Evolutionary conservation across 2,797 vertebrate genomes (phyloP), one percentile per base, ranked within the genome.

Genomic region (Anomalospiza imberbis): DNA sequence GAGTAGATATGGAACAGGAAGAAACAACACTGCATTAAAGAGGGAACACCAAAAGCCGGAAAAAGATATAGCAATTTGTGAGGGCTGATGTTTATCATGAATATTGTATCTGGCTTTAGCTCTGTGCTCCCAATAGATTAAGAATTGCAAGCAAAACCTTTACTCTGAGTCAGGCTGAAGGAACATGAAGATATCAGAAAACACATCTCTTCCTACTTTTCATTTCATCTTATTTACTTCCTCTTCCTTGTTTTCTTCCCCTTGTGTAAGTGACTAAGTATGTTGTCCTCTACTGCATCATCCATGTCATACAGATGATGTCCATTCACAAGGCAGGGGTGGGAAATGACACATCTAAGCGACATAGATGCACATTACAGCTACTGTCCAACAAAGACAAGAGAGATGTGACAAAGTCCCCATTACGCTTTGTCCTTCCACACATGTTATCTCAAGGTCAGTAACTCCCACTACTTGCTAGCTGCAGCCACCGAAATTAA

Each of bases 371-470:
- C 0, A 3, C 32, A 17, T 75, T 50, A 26, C 21, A 88, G 12
- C 34, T 61, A 28, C 25, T 31, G 24, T 80, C 67, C 75, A 47
- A 20, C 31, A 57, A 68, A 92, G 51, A 72, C 36, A 71, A 36
- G 73, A 63, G 48, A 86, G 28, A 76, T 26, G 47, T 47, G 48
- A 72, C 47, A 32, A 81, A 71, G 34, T 72, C 10, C 13, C 61
- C 22, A 22, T 74, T 44, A 53, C 28, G 61, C 38, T 91, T 66
- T 32, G 19, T 75, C 67, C 38, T 68, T 79, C 78, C 55, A 44
- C 61, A 44, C 51, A 40, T 88, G 51, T 77, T 71, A 76, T 82
- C 79, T 88, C 67, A 92, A 95, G 92, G 89, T 96, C 94, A 95
- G 22, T 72, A 91, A 60, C 47, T 95, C 72, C 53, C 48, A 89